Evolutionary conservation across 30 jellyfish, hydroid and myxozoan species (phyloP).

Genomic region (Pseudorhiza aurosa): DNA sequence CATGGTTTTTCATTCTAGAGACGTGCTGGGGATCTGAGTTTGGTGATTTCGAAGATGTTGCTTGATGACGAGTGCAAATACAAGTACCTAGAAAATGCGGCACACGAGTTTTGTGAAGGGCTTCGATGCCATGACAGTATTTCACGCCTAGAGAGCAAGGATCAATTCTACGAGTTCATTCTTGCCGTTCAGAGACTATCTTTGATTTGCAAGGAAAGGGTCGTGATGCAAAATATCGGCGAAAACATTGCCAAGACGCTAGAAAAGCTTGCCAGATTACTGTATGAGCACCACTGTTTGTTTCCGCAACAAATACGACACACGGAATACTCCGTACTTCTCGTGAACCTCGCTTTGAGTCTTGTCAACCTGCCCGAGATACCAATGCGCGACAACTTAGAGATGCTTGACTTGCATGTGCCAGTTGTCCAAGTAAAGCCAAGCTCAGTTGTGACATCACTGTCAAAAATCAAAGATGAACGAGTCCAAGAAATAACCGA

Average conservation of each 20-base stretch:
- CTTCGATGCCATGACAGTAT: slow-evolving; percentile 68
- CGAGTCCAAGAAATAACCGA: background rate
- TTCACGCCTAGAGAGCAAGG: slow-evolving; percentile 61
- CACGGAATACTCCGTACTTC: slow-evolving; percentile 38
- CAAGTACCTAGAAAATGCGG: slow-evolving; percentile 51
- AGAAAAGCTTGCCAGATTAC: slow-evolving; percentile 35
- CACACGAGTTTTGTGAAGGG: slow-evolving; percentile 60
- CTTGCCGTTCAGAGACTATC: slow-evolving; percentile 41
- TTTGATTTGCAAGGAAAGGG: slow-evolving; percentile 24
- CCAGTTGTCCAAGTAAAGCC: slow-evolving; percentile 50
- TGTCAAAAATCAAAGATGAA: background rate
- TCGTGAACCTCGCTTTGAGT: slow-evolving; percentile 29
- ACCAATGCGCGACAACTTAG: slow-evolving; percentile 26
- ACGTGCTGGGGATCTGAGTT: slow-evolving; percentile 63
- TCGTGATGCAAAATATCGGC: slow-evolving; percentile 32
- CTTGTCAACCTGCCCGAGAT: slow-evolving; percentile 32
- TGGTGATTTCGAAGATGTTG: slow-evolving; percentile 9
- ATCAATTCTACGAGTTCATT: slow-evolving; percentile 53
- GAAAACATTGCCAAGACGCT: slow-evolving; percentile 21
- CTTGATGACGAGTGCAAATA: slow-evolving; percentile 12
- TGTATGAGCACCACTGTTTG: slow-evolving; percentile 53
- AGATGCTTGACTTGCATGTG: slow-evolving; percentile 21
- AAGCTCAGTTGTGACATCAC: slow-evolving; percentile 5
- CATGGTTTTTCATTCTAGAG: slow-evolving; percentile 14
- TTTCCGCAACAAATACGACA: slow-evolving; percentile 48